Evolutionary conservation across 2,797 vertebrate species (phyloP), one percentile per base, ranked within the genome.

Genomic region (Otolemur crassicaudatus): DNA sequence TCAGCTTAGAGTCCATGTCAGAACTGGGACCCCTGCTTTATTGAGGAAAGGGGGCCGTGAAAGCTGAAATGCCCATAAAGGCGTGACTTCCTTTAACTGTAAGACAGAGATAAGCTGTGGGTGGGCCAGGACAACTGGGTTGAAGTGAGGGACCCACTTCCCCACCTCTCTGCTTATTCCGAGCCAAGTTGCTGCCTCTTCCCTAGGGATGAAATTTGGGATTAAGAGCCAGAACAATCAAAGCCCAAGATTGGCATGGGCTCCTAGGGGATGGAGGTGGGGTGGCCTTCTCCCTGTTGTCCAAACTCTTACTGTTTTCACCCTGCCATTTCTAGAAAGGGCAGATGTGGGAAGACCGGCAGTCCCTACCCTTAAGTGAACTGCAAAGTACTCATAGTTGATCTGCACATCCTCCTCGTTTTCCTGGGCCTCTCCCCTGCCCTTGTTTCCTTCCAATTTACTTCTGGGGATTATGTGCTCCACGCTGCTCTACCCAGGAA

Each of bases 81-180:
- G 3, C 4, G 27, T n/a, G 84, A 46, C 70, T 81, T 70, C 53
- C 67, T 5, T 11, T 3, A 69, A 40, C 17, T 73, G 40, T 31
- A 4, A 9, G 9, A 22, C 22, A 43, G 25, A 77, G 8, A 17
- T 31, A 2, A 37, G 12, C 2, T 27, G 0, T 1, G 0, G 11
- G 14, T 9, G 37, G 49, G 27, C n/a, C 60, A 2, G 0, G 7
- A 56, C 77, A 75, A 31, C 0, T 34, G 29, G 22, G 69, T 20
- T 16, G 34, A 76, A n/a, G 58, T 70, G 25, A 81, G 5, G 40
- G n/a, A 23, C 9, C 23, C 34, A 70, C 34, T 61, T 17, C 25
- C 14, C 40, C 7, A 2, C n/a, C 46, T 58, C 9, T 29, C n/a
- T 43, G 29, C 58, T 20, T 43, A 20, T 40, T 75, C 90, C 49